Percentiles rank a stretch among this genome's conserved stretches.
phyloP scores from a whole-genome alignment of 2,888 invertebrate species.

The Harpagoxenus sublaevis region DNA sequence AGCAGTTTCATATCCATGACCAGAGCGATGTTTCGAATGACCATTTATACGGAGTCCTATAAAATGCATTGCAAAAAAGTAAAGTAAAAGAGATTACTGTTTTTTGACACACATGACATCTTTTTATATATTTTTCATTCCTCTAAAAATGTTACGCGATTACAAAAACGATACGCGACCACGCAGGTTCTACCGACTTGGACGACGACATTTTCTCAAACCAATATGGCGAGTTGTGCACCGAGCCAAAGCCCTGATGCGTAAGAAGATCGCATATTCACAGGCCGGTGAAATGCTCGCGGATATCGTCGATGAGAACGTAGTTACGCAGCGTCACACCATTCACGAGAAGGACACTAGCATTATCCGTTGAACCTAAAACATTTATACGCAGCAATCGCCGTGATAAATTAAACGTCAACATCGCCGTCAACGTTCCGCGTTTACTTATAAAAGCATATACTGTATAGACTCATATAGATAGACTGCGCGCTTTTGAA shows the following conservation, averaged over 20 bases:
- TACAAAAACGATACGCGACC: constrained; percentile 18
- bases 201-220: constrained; percentile 76
- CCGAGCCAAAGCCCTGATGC: constrained; percentile 74
- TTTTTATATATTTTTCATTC: not conserved
- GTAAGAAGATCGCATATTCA: constrained; percentile 66
- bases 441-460: constrained; percentile 54
- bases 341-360: constrained; percentile 50
- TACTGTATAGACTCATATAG: constrained; percentile 18
- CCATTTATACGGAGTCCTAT: constrained; percentile 88
- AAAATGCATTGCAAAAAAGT: constrained; percentile 28
- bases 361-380: constrained; percentile 58
- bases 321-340: constrained; percentile 43
- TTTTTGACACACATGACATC: not conserved
- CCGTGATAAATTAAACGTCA: constrained; percentile 70
- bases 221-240: constrained; percentile 78
- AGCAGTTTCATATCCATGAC: constrained; percentile 95
- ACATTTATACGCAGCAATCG: constrained; percentile 46
- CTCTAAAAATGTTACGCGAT: not conserved
- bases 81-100: not conserved
- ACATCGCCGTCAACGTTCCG: constrained; percentile 69
- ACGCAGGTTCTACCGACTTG: constrained; percentile 63
- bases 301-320: constrained; percentile 41
- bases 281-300: constrained; percentile 50
- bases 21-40: constrained; percentile 88
- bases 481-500: not conserved